Base-by-base conservation (phyloP, 2,888 invertebrate genomes). In the Tromatobia lineatoria region DNA sequence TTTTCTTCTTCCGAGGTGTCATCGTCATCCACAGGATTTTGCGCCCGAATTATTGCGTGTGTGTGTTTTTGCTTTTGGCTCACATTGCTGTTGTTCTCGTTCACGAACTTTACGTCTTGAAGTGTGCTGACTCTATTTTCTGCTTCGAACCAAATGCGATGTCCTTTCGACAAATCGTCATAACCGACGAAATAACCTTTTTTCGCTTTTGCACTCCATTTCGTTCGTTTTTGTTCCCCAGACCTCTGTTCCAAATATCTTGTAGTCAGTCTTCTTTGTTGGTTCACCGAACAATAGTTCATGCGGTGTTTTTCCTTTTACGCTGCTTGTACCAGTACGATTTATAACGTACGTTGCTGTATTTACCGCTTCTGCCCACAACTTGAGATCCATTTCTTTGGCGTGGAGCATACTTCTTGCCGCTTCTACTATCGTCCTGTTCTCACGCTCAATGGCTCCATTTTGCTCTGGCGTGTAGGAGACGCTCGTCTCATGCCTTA, bases 241-340 rank as follows among this genome's bases (percentile, higher is more conserved):
- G 0, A 90, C 91, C 20, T 47, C 47, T 11, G 75, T 79, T 0
- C 92, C 91, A 87, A 93, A 92, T 11, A 76, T 74, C n/a, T 50
- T 15, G 47, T 50, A 50, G n/a, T 50, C 47, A n/a, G n/a, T n/a
- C n/a, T 50, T 54, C 1, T 54, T 23, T 23, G 54, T 23, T 20
- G n/a, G 7, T 18, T 61, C 18, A 0, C 61, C 61, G 18, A 38
- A 61, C 61, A 34, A 61, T 0, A 61, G 13, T 10, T 61, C 38
- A 18, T 61, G 10, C 7, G 61, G 61, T 1, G 38, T 38, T 38
- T 61, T 61, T 15, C 38, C 38, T 15, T 11, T 6, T 1, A 34
- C n/a, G 61, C 61, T 18, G 10, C 61, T 61, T 15, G n/a, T 61
- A 0, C 61, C 61, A 0, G 61, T 61, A 0, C 61, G 61, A 18